phyloP scores from a whole-genome alignment of 2,888 invertebrate species.

The Heteromyza rotundicornis region DNA sequence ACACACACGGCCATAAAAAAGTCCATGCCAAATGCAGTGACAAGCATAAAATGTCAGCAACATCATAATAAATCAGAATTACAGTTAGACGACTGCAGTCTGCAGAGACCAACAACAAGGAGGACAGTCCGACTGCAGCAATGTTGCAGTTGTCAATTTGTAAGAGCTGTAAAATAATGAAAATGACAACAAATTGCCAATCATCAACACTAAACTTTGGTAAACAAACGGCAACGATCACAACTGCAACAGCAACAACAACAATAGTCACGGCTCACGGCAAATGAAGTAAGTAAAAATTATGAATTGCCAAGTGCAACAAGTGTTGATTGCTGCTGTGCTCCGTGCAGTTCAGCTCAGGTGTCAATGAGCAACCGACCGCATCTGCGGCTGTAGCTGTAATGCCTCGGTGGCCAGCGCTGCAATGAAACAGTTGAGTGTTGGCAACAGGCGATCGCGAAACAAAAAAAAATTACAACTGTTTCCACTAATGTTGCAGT shows the following conservation, averaged over 20 bases:
- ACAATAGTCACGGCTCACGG: background rate
- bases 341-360: slow-evolving; percentile 3
- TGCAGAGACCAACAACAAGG: background rate
- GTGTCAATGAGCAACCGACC: slow-evolving; percentile 5
- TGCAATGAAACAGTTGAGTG: background rate
- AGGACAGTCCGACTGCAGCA: background rate
- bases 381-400: background rate
- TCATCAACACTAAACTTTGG: no score
- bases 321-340: background rate
- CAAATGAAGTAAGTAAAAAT: background rate
- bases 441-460: background rate
- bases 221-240: background rate
- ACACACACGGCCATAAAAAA: no score
- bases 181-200: slow-evolving; percentile 3
- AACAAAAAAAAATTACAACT: background rate
- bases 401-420: background rate
- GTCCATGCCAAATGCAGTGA: background rate
- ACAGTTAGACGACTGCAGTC: background rate
- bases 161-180: background rate
- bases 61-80: slow-evolving; percentile 16
- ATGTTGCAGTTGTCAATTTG: background rate
- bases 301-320: background rate
- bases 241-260: background rate
- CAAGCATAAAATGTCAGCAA: slow-evolving; percentile 7
- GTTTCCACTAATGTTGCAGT: slow-evolving; percentile 15